Evolutionary conservation across 2,888 invertebrate genomes (phyloP), one percentile per base, ranked within the genome.

Genomic region (Tinea trinotella): DNA sequence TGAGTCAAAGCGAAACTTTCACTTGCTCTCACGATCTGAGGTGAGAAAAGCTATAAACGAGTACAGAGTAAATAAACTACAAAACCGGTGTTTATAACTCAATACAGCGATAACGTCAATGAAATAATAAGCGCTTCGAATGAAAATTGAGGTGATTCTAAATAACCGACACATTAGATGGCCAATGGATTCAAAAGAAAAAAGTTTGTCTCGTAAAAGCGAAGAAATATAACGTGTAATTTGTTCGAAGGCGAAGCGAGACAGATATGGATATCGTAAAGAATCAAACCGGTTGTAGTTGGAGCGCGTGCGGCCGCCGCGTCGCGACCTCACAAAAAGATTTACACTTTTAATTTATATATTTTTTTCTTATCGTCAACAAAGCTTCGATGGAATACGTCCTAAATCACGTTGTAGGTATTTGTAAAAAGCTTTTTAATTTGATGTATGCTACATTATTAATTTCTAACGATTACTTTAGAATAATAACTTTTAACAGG

Each of bases 191-290:
- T 70, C 71, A 67, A 71, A 65, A 71, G 66, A 68, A 70, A 76
- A 74, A 77, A 74, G 61, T 65, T 67, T 69, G 76, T 80, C 81
- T 83, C 81, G 76, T 84, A 83, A 85, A 82, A 76, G 81, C 72
- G 71, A 82, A 83, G 82, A 84, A 82, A 82, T 84, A 83, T 83
- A 80, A 81, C 77, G 67, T 83, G 76, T 84, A 82, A 84, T 84
- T 85, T 83, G 83, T 84, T 78, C 75, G 73, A 76, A 74, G 76
- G 77, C 75, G 73, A 68, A 76, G 76, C 78, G 77, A 76, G 80
- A 81, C 79, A 79, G 83, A 83, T 83, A 82, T 80, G 79, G 80
- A 71, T 81, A 77, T 79, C 84, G 80, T 83, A 82, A 82, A 82
- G 76, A 79, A 74, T 66, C 62, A 74, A 85, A 85, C 85, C 83